Conservation (phyloP, 2,113 vertebrate species). For the Colaptes auratus region DNA sequence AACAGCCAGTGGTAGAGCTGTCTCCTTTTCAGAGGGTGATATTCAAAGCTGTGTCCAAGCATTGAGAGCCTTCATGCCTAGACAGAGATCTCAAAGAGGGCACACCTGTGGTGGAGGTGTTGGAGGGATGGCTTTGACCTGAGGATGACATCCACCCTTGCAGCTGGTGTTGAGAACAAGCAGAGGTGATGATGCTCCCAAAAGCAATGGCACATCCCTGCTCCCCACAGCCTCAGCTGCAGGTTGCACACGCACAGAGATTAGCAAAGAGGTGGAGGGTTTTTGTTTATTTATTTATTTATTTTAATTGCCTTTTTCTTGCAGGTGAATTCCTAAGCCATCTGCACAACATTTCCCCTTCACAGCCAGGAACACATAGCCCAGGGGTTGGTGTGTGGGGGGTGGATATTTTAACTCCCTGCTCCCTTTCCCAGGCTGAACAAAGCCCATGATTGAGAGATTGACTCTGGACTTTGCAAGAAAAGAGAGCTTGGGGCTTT, state of each 20-base stretch:
- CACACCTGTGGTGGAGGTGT: rapidly evolving
- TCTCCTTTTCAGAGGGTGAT: not conserved
- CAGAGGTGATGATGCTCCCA: not conserved
- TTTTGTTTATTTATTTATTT: not conserved
- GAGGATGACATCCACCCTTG: not conserved
- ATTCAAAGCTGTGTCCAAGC: not conserved
- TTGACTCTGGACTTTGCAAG: conserved; percentile 57
- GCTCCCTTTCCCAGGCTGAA: not conserved
- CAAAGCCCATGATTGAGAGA: conserved; percentile 62
- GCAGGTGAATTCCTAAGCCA: conserved; percentile 78
- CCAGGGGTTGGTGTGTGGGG: not conserved
- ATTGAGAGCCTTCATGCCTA: too few relatives aligned
- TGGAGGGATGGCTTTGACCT: not conserved
- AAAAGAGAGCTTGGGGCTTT: conserved; percentile 9
- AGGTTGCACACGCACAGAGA: not conserved
- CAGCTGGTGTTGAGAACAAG: not conserved
- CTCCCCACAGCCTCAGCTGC: not conserved
- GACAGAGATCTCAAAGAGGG: not conserved
- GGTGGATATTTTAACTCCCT: conserved; percentile 26
- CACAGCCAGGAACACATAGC: not conserved
- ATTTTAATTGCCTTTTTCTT: conserved; percentile 8
- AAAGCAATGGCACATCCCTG: not conserved
- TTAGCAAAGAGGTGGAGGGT: not conserved
- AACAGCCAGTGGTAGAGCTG: not conserved
- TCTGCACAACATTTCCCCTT: conserved; percentile 59